These are phyloP conservation scores for Australoheros facetus DNA, from an alignment of 2,797 vertebrate genomes.

Conservation along the genomic window DNA sequence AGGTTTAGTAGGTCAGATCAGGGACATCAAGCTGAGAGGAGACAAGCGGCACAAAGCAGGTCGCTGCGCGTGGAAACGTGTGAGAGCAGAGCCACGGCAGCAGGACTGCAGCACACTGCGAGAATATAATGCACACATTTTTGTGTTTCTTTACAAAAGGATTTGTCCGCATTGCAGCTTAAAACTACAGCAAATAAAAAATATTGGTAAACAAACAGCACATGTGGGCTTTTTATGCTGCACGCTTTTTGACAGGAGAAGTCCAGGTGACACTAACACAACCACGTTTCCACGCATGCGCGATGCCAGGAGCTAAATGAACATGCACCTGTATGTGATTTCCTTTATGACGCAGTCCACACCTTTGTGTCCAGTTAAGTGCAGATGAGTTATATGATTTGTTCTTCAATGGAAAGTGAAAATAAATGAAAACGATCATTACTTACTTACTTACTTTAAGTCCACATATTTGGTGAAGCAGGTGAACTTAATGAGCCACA, in stretches of 20 bases:
- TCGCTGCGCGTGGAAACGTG: neutral
- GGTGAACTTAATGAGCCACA: neutral
- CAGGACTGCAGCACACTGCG: no score
- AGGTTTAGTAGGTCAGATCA: constrained; percentile 55
- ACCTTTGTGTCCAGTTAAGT: neutral
- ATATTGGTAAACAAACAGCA: neutral
- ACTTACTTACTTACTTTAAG: no score
- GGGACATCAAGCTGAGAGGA: constrained; percentile 40
- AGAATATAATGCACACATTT: neutral
- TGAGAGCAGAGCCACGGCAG: neutral
- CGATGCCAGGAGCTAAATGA: neutral
- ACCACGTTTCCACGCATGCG: no score
- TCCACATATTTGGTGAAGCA: no score
- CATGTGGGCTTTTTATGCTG: neutral
- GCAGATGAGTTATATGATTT: neutral
- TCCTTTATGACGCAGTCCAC: neutral
- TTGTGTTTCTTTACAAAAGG: neutral
- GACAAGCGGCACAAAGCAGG: constrained; percentile 35
- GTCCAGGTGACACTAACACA: no score
- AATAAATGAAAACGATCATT: neutral
- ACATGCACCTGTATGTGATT: neutral
- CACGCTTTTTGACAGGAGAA: neutral
- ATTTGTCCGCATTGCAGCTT: neutral
- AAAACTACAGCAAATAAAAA: neutral
- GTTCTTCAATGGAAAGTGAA: neutral